Conservation (phyloP, 2,797 vertebrate genomes). For the Enteromius treurensis region DNA sequence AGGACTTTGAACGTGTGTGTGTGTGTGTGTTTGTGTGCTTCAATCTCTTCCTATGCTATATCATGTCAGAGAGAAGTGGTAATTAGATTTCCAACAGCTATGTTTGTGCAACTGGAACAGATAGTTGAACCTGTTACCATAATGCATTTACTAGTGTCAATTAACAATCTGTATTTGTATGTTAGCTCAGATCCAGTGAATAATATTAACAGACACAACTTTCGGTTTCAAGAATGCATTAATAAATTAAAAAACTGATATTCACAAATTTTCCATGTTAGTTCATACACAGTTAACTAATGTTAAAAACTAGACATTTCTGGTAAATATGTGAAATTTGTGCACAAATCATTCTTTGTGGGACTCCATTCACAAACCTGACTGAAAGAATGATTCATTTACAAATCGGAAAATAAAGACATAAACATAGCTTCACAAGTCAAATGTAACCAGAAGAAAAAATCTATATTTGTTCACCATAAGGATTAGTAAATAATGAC, state of each 20-base stretch:
- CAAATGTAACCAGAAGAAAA: neutral
- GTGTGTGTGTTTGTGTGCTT: neutral
- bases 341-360: neutral
- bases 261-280: neutral
- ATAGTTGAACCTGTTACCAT: neutral
- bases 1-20: neutral
- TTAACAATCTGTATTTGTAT: neutral
- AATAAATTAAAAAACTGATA: neutral
- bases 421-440: neutral
- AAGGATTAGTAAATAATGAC: neutral
- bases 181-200: neutral
- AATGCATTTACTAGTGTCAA: neutral
- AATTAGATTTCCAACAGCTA: neutral
- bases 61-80: neutral
- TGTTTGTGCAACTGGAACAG: neutral
- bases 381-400: neutral
- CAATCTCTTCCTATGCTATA: neutral
- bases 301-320: neutral
- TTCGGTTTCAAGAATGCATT: neutral
- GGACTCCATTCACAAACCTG: neutral
- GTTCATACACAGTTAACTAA: neutral
- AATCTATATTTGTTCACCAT: neutral
- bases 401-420: neutral
- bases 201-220: neutral
- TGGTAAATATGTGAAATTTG: neutral